Evolutionary conservation across 2,888 invertebrate species (phyloP).

Genomic region (Drosophila formosana): DNA sequence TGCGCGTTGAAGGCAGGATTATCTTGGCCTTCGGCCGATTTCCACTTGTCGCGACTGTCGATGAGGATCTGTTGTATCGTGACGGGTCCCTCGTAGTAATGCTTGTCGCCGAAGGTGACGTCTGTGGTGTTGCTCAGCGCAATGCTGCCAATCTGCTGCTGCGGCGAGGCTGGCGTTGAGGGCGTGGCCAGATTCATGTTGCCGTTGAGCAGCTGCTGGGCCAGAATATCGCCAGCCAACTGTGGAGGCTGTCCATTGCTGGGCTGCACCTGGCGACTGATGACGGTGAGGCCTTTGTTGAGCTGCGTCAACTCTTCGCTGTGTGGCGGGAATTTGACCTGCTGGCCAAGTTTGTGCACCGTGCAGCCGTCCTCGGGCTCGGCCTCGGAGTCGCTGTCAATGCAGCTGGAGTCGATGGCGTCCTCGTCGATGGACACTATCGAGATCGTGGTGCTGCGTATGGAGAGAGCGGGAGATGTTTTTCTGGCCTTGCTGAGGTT

Average conservation of each 20-base stretch:
- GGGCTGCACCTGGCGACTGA: constrained; percentile 73
- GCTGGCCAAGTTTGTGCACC: constrained; percentile 83
- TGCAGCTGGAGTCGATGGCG: constrained; percentile 82
- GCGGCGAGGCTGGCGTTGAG: constrained; percentile 49
- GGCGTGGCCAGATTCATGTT: constrained; percentile 50
- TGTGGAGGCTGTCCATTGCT: constrained; percentile 21
- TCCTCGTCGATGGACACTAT: constrained; percentile 83
- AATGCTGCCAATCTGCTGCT: constrained; percentile 88
- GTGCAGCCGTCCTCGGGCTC: constrained; percentile 77
- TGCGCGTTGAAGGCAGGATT: constrained; percentile 72
- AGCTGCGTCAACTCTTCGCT: constrained; percentile 74
- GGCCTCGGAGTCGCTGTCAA: constrained; percentile 82
- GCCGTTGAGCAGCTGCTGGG: constrained; percentile 66
- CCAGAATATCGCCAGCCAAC: constrained; percentile 47
- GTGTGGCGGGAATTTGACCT: constrained; percentile 73
- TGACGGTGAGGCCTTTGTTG: constrained; percentile 74
- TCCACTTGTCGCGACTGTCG: constrained; percentile 82
- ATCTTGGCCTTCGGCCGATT: constrained; percentile 67
- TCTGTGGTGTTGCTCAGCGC: constrained; percentile 89
- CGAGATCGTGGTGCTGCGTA: constrained; percentile 83
- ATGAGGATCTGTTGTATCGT: constrained; percentile 91
- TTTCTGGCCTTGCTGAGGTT: constrained; percentile 49
- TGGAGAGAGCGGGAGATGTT: constrained; percentile 79
- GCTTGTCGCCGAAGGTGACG: constrained; percentile 91
- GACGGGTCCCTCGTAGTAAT: constrained; percentile 91